Evolutionary conservation across 2,888 invertebrate genomes (phyloP).

Genomic region (Lasioglossum morio): DNA sequence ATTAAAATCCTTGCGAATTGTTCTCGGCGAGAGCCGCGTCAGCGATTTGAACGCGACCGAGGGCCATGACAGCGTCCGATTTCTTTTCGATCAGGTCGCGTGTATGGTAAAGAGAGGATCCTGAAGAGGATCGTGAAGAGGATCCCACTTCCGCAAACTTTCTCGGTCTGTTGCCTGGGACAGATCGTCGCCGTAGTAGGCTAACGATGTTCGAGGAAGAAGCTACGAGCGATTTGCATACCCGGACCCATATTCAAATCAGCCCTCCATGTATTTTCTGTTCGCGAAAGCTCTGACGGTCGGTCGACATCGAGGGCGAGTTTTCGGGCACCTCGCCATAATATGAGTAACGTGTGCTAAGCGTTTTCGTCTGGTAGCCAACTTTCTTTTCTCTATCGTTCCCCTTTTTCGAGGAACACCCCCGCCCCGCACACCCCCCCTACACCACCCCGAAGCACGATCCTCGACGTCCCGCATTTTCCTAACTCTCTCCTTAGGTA

Average conservation of each 20-base stretch:
- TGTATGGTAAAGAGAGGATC: neutral
- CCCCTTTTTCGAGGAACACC: constrained; percentile 2
- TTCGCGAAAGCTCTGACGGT: constrained; percentile 70
- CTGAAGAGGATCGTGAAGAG: neutral
- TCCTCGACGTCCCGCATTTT: constrained; percentile 42
- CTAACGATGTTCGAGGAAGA: neutral
- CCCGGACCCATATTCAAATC: constrained; percentile 42
- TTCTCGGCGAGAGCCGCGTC: too few species aligned
- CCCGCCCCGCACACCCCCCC: constrained; percentile 17
- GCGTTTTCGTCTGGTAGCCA: constrained; percentile 62
- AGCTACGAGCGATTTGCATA: constrained; percentile 7
- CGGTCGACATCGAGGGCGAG: constrained; percentile 59
- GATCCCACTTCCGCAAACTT: neutral
- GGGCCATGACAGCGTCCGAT: too few species aligned
- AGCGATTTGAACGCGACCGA: too few species aligned
- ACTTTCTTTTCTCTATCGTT: constrained; percentile 21
- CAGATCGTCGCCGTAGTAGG: neutral
- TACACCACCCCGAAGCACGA: constrained; percentile 16
- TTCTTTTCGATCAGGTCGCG: neutral
- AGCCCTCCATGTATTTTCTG: constrained; percentile 69
- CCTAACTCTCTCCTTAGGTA: constrained; percentile 44
- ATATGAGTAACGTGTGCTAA: constrained; percentile 69
- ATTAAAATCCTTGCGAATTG: too few species aligned
- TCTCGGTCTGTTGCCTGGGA: neutral
- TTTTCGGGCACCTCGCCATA: constrained; percentile 74